These are phyloP conservation scores for crab-eating macaque (Macaca fascicularis) DNA, from an alignment of 2,113 vertebrate genomes.

Conservation along the genomic window T2T-MFA8v1.1 NC_088385.1:50213001-50213500, in stretches of 20 bases:
- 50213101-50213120: not conserved
- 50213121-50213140: not conserved
- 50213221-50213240: not conserved
- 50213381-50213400: not conserved
- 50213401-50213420: not conserved
- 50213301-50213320: not conserved
- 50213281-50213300: not conserved
- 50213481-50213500: constrained; percentile 21
- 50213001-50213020: not conserved
- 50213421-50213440: too few relatives aligned
- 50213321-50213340: not conserved
- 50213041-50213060: not conserved
- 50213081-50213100: not conserved
- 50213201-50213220: not conserved
- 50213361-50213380: not conserved
- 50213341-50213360: not conserved
- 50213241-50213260: not conserved
- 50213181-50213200: not conserved
- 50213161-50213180: constrained; percentile 1
- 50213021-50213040: not conserved
- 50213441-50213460: not conserved
- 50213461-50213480: not conserved
- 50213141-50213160: not conserved
- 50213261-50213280: not conserved
- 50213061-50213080: not conserved